Evolutionary conservation across 2,888 invertebrate species (phyloP).

Genomic region (Acronicta aceris): DNA sequence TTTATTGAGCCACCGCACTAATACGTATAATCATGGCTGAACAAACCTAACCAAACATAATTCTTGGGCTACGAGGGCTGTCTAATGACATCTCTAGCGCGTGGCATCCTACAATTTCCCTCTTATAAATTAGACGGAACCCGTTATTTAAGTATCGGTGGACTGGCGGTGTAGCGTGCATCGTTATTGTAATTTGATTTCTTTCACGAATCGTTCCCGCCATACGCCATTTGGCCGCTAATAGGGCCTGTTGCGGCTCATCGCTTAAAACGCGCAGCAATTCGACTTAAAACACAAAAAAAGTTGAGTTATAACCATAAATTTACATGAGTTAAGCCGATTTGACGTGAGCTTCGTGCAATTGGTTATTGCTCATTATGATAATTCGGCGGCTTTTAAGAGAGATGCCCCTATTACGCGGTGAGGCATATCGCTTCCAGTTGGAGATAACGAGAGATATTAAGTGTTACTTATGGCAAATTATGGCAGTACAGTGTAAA

Average conservation of each 20-base stretch:
- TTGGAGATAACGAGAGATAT: conserved; percentile 72
- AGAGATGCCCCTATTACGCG: conserved; percentile 67
- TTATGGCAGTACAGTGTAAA: conserved; percentile 61
- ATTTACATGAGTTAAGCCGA: conserved; percentile 78
- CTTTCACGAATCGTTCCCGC: conserved; percentile 77
- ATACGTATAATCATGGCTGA: conserved; percentile 79
- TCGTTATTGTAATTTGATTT: conserved; percentile 87
- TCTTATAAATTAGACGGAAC: conserved; percentile 86
- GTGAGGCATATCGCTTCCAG: conserved; percentile 61
- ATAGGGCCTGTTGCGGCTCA: conserved; percentile 75
- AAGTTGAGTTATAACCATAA: conserved; percentile 71
- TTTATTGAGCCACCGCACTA: conserved; percentile 64
- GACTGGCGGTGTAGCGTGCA: conserved; percentile 76
- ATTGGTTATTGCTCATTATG: conserved; percentile 85
- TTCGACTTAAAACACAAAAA: conserved; percentile 75
- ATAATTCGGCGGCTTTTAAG: conserved; percentile 77
- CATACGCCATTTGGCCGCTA: conserved; percentile 83
- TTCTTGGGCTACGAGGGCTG: conserved; percentile 58
- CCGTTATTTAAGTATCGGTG: conserved; percentile 85
- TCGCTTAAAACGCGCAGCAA: conserved; percentile 75
- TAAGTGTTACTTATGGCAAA: conserved; percentile 69
- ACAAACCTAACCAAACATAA: conserved; percentile 83
- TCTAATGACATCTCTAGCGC: conserved; percentile 77
- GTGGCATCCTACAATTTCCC: conserved; percentile 84
- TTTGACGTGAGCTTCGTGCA: conserved; percentile 85